Evolutionary conservation across 2,797 vertebrate genomes (phyloP).

Genomic region (Bryconaethiops microstoma): DNA sequence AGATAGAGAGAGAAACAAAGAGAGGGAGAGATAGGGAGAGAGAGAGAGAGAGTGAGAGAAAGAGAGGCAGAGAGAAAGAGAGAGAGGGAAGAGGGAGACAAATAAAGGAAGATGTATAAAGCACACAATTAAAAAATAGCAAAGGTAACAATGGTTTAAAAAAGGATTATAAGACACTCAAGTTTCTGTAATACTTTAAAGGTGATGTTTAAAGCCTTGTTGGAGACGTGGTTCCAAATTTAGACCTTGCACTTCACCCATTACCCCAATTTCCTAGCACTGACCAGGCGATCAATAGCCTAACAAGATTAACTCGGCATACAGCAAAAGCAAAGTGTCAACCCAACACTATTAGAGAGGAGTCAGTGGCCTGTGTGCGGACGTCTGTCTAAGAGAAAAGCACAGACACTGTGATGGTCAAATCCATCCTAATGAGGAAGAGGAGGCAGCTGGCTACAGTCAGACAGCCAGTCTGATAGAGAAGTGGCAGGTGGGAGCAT

Average conservation of each 20-base stretch:
- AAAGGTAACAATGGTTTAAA: background rate
- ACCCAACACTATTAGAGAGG: constrained; percentile 23
- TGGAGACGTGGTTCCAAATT: constrained; percentile 19
- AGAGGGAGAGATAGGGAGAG: background rate
- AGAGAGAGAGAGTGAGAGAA: too few relatives aligned
- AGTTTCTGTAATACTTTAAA: background rate
- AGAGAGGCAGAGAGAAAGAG: background rate
- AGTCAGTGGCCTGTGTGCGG: constrained; percentile 18
- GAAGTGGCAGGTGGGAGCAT: background rate
- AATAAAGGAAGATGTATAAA: background rate
- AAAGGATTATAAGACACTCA: background rate
- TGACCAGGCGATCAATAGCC: constrained; percentile 39
- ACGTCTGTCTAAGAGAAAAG: constrained; percentile 4
- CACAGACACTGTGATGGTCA: background rate
- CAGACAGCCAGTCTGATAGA: background rate
- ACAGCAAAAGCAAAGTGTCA: constrained; percentile 27
- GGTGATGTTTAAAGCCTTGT: background rate
- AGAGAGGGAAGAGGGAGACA: background rate
- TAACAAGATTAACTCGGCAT: constrained; percentile 47
- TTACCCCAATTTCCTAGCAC: constrained; percentile 36
- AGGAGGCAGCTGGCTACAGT: background rate
- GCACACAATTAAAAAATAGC: background rate
- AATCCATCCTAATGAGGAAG: background rate
- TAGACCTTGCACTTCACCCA: constrained; percentile 2
- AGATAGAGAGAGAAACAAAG: background rate